phyloP scores from a whole-genome alignment of 2,113 vertebrate species.

The Periophthalmodon schlosseri region DNA sequence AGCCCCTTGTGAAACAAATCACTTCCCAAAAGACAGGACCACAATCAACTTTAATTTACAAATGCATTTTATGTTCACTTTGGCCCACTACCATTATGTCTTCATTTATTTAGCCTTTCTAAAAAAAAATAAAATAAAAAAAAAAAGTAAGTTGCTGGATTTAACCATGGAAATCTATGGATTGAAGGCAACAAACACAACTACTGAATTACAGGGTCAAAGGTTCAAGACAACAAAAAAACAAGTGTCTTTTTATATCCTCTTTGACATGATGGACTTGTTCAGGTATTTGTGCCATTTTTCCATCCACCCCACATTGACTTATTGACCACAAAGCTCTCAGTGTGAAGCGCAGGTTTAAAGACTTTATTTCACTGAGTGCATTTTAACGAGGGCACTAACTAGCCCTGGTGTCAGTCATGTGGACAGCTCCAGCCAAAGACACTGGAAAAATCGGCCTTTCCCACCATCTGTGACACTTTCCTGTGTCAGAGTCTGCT shows the following conservation, averaged over 20 bases:
- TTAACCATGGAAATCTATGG: neutral
- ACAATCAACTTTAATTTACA: slow-evolving; percentile 30
- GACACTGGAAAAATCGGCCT: slow-evolving; percentile 49
- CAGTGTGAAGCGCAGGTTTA: slow-evolving; percentile 63
- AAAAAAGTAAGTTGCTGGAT: neutral
- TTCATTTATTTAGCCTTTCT: neutral
- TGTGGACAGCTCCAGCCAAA: slow-evolving; percentile 45
- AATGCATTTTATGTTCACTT: slow-evolving; percentile 16
- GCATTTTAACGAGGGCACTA: slow-evolving; percentile 68
- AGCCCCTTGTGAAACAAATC: slow-evolving; percentile 27
- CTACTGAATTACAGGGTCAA: slow-evolving; percentile 20
- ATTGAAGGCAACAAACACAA: slow-evolving; percentile 23
- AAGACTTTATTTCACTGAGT: slow-evolving; percentile 74
- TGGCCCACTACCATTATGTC: slow-evolving; percentile 20
- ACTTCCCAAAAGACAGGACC: slow-evolving; percentile 25
- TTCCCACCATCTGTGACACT: slow-evolving; percentile 46
- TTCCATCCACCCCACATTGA: slow-evolving; percentile 54
- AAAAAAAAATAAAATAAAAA: neutral
- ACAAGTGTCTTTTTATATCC: slow-evolving; percentile 58
- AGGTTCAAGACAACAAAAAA: slow-evolving; percentile 18
- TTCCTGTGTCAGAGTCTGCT: slow-evolving; percentile 32
- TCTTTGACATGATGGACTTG: slow-evolving; percentile 61
- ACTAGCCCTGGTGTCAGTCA: slow-evolving; percentile 69
- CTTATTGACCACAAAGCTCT: slow-evolving; percentile 71
- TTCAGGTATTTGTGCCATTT: slow-evolving; percentile 55